phyloP scores from a whole-genome alignment of 2,113 vertebrate genomes.

The Oncorhynchus masou region DNA sequence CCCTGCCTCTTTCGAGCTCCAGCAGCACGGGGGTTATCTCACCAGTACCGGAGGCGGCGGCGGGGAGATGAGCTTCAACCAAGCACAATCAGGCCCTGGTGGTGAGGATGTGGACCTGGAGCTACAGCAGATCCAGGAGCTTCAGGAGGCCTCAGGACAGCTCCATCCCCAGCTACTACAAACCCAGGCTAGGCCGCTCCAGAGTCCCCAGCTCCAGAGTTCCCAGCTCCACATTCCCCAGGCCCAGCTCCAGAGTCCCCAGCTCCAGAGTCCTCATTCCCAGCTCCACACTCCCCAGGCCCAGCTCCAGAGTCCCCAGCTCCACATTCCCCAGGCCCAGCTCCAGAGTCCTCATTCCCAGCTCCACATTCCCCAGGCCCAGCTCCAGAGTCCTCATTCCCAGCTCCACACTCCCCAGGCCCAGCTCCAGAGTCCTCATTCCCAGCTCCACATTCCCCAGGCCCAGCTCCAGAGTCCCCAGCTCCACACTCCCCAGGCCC shows the following conservation, averaged over 20 bases:
- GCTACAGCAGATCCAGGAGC: constrained; percentile 35
- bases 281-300: background rate
- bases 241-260: background rate
- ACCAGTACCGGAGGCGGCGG: constrained; percentile 79
- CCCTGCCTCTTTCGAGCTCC: constrained; percentile 88
- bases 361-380: too few species aligned
- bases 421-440: too few species aligned
- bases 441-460: too few species aligned
- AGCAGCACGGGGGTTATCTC: constrained; percentile 91
- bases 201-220: background rate
- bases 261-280: background rate
- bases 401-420: background rate
- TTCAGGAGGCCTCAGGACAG: constrained; percentile 59
- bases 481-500: background rate
- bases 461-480: background rate
- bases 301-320: background rate
- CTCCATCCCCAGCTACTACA: background rate
- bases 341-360: constrained; percentile 13
- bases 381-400: too few species aligned
- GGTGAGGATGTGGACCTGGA: constrained; percentile 60
- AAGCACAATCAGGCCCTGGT: constrained; percentile 90
- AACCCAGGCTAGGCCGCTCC: background rate
- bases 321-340: background rate
- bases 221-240: constrained; percentile 10
- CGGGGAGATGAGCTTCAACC: constrained; percentile 86